Conservation (phyloP, 2,797 vertebrate genomes). For the Falco naumanni region DNA sequence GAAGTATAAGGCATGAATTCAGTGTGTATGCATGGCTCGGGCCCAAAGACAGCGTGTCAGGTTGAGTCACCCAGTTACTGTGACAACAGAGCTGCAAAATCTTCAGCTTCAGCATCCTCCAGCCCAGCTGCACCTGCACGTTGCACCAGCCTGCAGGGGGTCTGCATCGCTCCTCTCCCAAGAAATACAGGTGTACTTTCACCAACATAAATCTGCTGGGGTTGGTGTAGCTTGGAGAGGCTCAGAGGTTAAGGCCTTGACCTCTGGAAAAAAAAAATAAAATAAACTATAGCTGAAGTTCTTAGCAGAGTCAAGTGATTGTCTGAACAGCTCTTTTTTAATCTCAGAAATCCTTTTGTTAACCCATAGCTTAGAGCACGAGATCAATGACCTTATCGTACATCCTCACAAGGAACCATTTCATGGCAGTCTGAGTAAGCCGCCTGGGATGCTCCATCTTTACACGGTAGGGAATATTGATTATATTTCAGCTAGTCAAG, state of each 20-base stretch:
- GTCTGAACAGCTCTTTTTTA: background rate
- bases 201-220: background rate
- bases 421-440: background rate
- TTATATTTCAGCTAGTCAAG: background rate
- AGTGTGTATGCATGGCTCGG: accelerated
- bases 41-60: background rate
- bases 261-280: background rate
- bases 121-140: background rate
- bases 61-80: background rate
- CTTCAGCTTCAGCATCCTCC: background rate
- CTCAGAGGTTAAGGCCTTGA: background rate
- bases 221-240: background rate
- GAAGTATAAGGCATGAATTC: background rate
- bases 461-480: background rate
- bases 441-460: background rate
- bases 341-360: background rate
- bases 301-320: background rate
- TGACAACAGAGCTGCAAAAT: background rate
- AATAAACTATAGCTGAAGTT: background rate
- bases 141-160: background rate
- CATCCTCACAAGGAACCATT: background rate
- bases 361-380: background rate
- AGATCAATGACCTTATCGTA: background rate
- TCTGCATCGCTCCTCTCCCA: background rate
- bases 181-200: background rate